Evolutionary conservation across 35 echinoderm and acorn worm genomes (phyloP).

Genomic region (Ptychodera flava): DNA sequence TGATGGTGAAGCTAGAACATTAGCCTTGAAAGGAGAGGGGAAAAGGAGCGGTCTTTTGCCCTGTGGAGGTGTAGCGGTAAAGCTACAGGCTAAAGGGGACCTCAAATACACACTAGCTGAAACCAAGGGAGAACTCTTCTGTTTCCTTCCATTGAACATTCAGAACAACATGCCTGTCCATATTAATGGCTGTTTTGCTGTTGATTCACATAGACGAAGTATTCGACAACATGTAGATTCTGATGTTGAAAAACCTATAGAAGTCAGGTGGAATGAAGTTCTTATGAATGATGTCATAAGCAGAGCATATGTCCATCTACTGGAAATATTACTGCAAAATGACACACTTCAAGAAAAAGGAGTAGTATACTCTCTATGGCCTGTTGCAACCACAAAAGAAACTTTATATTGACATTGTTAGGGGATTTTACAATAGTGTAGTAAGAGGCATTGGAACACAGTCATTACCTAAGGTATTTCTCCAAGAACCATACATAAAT

Average conservation of each 20-base stretch:
- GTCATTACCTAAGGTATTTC: background rate
- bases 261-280: slow-evolving; percentile 44
- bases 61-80: too few species aligned
- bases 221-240: slow-evolving; percentile 35
- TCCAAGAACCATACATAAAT: background rate
- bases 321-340: background rate
- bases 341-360: background rate
- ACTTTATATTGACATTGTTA: slow-evolving; percentile 25
- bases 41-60: slow-evolving; percentile 23
- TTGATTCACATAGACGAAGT: slow-evolving; percentile 53
- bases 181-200: slow-evolving; percentile 77
- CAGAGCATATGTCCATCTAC: slow-evolving; percentile 35
- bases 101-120: background rate
- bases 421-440: slow-evolving; percentile 53
- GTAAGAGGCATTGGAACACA: slow-evolving; percentile 5
- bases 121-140: slow-evolving; percentile 33
- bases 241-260: slow-evolving; percentile 14
- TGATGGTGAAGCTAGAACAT: background rate
- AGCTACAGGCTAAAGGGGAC: background rate
- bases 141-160: slow-evolving; percentile 65
- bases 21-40: background rate
- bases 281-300: slow-evolving; percentile 38
- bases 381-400: slow-evolving; percentile 21
- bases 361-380: slow-evolving; percentile 39
- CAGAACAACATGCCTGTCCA: slow-evolving; percentile 56